Percentiles rank a stretch among this genome's conserved stretches.
Evolutionary conservation across 2,113 vertebrate genomes (phyloP).

Genomic region (Burhinus bistriatus): DNA sequence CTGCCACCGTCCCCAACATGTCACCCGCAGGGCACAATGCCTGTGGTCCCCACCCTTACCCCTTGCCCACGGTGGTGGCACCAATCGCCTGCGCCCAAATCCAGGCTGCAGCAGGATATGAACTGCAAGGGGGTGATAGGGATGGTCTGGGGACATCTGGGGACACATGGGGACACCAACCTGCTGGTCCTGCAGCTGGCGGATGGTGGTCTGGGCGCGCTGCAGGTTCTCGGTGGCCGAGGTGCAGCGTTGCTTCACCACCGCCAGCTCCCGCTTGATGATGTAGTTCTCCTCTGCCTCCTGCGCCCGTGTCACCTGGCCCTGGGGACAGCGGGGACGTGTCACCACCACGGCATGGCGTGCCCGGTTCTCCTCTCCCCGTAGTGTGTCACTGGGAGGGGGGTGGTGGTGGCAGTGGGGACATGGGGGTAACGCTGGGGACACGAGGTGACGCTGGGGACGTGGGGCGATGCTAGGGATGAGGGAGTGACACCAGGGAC

Average conservation of each 20-base stretch:
- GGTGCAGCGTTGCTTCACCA: constrained; percentile 86
- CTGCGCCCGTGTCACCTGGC: constrained; percentile 92
- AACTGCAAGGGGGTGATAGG: background rate
- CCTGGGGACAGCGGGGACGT: constrained; percentile 64
- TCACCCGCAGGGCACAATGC: background rate
- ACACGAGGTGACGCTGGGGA: background rate
- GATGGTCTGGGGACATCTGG: background rate
- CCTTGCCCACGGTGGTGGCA: background rate
- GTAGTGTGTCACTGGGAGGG: background rate
- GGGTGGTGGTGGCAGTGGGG: background rate
- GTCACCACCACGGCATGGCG: background rate
- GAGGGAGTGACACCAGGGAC: background rate
- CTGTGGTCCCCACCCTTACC: too few species aligned
- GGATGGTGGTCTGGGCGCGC: constrained; percentile 87
- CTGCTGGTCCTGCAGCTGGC: constrained; percentile 87
- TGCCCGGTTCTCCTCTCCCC: background rate
- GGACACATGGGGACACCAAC: constrained; percentile 16
- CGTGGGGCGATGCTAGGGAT: background rate
- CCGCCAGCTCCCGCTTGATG: constrained; percentile 91
- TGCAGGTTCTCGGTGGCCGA: constrained; percentile 84
- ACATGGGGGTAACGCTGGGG: background rate
- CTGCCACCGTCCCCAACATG: background rate
- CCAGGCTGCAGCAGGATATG: rapidly evolving
- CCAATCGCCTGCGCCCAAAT: too few species aligned
- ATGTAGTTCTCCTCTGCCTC: constrained; percentile 95